Evolutionary conservation across 2,888 invertebrate species (phyloP), one percentile per base, ranked within the genome.

Genomic region (Plebejus anna): DNA sequence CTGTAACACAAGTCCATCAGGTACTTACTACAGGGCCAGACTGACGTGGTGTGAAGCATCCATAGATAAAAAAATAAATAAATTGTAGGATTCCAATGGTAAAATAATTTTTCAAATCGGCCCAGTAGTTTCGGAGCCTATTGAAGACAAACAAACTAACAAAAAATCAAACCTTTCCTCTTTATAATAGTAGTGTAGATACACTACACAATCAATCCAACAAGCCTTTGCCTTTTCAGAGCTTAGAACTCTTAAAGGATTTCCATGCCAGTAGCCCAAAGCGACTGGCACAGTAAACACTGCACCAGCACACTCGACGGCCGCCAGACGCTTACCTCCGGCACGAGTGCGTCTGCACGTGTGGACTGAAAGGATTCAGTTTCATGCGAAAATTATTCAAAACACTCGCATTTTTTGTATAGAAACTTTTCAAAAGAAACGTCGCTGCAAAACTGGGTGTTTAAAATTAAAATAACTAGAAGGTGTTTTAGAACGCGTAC

Each of bases 291-390:
- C 32, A 13, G 66, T 66, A 16, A 66, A 36, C 66, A 16, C 66
- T 32, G 32, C 72, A 77, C 82, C 89, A 79, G 78, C 38, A 85
- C 86, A 86, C 87, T 87, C 87, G 84, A 83, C 86, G 55, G 55
- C 55, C 55, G 83, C 87, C 84, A 86, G 90, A 89, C 89, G 86
- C 83, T 81, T 79, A 78, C 78, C 79, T 79, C 79, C 77, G 80
- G 79, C 78, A 76, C 75, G 78, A 81, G 81, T 78, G 47, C 75
- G 78, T 76, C 36, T 70, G 77, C 82, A 84, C 83, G 85, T 85
- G 83, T 81, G 81, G 83, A 85, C 84, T 85, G 84, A 86, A 86
- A 85, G 85, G 85, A 84, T 85, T 83, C 84, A 83, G 83, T 82
- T 83, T 83, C 80, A 82, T 80, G 80, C 81, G 78, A 77, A 81